These are phyloP conservation scores for Coptodon bakossiorum DNA, from an alignment of 2,113 vertebrate genomes.

Conservation along the genomic window DNA sequence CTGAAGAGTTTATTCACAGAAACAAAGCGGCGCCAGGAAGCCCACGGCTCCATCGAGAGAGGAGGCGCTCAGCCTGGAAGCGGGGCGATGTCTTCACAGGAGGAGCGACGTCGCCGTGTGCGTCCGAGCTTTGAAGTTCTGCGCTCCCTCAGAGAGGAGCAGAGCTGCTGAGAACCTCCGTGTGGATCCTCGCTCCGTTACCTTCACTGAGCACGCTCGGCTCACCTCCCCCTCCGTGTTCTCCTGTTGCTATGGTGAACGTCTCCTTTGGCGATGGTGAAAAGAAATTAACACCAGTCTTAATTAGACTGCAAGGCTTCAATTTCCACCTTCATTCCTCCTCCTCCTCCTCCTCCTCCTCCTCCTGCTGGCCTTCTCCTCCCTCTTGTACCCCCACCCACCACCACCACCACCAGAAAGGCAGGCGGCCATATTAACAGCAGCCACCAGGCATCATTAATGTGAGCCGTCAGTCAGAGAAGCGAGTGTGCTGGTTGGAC, in stretches of 20 bases:
- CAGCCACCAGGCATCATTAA: constrained; percentile 33
- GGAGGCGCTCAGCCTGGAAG: fast-evolving
- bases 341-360: not conserved
- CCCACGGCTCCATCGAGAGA: too few species aligned
- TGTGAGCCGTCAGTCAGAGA: constrained; percentile 14
- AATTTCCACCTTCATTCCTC: constrained; percentile 21
- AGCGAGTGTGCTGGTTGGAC: too few species aligned
- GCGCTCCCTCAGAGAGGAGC: not conserved
- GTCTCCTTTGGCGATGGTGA: constrained; percentile 19
- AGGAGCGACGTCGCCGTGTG: too few species aligned
- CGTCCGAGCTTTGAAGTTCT: not conserved
- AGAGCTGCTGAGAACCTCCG: not conserved
- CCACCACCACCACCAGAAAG: not conserved
- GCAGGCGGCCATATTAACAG: constrained; percentile 11
- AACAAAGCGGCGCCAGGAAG: not conserved
- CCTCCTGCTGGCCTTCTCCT: constrained; percentile 8
- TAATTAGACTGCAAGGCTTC: constrained; percentile 62
- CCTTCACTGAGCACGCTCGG: not conserved
- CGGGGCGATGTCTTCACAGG: not conserved
- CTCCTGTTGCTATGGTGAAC: constrained; percentile 63
- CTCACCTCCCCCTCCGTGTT: not conserved
- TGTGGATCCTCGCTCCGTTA: not conserved
- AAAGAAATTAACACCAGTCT: constrained; percentile 63
- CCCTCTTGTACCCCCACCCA: not conserved
- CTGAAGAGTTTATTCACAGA: not conserved